phyloP scores from a whole-genome alignment of 2,797 vertebrate species.

The Ambastaia sidthimunki region DNA sequence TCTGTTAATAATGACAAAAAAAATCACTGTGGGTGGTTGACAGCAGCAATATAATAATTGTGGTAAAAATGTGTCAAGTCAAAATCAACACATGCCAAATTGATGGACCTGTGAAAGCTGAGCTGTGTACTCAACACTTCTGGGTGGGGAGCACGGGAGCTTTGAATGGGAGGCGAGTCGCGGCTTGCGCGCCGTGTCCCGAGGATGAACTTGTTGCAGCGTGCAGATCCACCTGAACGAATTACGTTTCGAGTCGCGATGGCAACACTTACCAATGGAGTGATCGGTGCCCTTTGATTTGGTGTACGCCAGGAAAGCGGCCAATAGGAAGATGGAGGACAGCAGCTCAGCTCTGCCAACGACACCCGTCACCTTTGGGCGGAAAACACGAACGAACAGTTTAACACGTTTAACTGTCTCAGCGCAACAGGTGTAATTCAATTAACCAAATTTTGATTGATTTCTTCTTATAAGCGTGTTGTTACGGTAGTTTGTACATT shows the following conservation, averaged over 20 bases:
- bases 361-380: slow-evolving; percentile 92
- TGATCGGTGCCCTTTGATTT: slow-evolving; percentile 91
- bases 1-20: neutral
- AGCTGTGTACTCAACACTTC: slow-evolving; percentile 38
- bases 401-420: neutral
- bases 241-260: neutral
- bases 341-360: slow-evolving; percentile 97
- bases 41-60: slow-evolving; percentile 9
- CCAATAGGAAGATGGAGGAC: slow-evolving; percentile 96
- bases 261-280: slow-evolving; percentile 86
- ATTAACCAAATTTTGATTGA: neutral
- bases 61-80: slow-evolving; percentile 17
- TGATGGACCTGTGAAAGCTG: slow-evolving; percentile 39
- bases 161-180: slow-evolving; percentile 35
- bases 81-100: slow-evolving; percentile 41
- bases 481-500: neutral
- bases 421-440: neutral
- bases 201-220: slow-evolving; percentile 30
- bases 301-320: slow-evolving; percentile 94
- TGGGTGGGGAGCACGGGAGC: slow-evolving; percentile 37
- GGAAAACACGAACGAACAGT: slow-evolving; percentile 9
- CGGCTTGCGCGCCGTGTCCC: slow-evolving; percentile 15
- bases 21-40: slow-evolving; percentile 20
- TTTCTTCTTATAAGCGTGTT: neutral
- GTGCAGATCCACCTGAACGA: neutral